These are phyloP conservation scores for Pocota personata DNA, from an alignment of 2,888 invertebrate genomes.

Conservation along the genomic window DNA sequence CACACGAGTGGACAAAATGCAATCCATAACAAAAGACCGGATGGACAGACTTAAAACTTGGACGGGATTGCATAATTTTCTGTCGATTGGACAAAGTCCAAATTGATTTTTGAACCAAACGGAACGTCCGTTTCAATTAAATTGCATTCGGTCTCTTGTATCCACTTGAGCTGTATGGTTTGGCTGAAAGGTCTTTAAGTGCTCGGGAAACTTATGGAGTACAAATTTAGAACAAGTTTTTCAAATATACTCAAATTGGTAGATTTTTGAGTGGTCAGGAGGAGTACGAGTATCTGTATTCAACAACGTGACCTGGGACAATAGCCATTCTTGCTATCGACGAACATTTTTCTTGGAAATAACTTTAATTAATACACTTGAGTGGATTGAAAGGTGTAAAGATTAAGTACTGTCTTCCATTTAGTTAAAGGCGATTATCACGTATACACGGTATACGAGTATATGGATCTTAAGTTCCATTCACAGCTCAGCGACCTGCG, in stretches of 20 bases:
- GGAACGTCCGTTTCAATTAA: neutral
- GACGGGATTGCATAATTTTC: slow-evolving; percentile 34
- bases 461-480: too few species aligned
- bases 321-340: neutral
- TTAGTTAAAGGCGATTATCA: neutral
- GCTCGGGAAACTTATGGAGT: neutral
- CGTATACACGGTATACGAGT: too few species aligned
- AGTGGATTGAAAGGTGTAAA: slow-evolving; percentile 15
- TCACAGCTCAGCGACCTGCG: too few species aligned
- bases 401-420: neutral
- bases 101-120: slow-evolving; percentile 26
- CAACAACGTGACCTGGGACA: slow-evolving; percentile 31
- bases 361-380: slow-evolving; percentile 25
- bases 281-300: too few species aligned
- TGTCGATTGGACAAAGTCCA: slow-evolving; percentile 44
- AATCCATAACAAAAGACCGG: slow-evolving; percentile 30
- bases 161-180: slow-evolving; percentile 26
- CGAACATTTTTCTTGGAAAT: neutral
- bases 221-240: slow-evolving; percentile 5
- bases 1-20: slow-evolving; percentile 2
- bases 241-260: too few species aligned
- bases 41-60: slow-evolving; percentile 19
- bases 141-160: slow-evolving; percentile 19
- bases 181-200: slow-evolving; percentile 29
- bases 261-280: too few species aligned